A percentile compares a stretch with the other conserved stretches of the same genome.
Evolutionary conservation across 1,140 invertebrate species (phyloP).

Genomic region (Pogonomyrmex californicus): DNA sequence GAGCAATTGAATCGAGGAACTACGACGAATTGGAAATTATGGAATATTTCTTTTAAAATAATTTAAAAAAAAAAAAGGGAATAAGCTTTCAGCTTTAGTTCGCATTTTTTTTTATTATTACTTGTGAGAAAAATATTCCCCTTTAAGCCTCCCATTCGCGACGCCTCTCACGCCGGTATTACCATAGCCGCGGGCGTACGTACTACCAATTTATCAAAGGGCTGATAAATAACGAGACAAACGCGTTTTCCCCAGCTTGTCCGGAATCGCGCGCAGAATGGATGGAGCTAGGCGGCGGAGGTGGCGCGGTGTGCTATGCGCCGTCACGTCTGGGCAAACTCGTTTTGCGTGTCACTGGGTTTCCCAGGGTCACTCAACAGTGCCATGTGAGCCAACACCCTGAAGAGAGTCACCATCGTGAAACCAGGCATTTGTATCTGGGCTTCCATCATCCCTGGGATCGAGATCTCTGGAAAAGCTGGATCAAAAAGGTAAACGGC

Average conservation of each 20-base stretch:
- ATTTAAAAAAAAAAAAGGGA: background rate
- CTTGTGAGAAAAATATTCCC: background rate
- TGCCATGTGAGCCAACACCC: slow-evolving; percentile 74
- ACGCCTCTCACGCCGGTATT: background rate
- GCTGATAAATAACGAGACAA: slow-evolving; percentile 58
- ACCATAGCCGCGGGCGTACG: background rate
- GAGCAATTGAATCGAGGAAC: background rate
- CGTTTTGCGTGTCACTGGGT: slow-evolving; percentile 85
- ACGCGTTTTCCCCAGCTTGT: slow-evolving; percentile 76
- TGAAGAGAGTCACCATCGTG: slow-evolving; percentile 79
- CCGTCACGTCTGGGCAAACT: slow-evolving; percentile 86
- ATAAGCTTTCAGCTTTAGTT: background rate
- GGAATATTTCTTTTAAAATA: background rate
- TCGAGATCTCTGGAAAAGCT: slow-evolving; percentile 89
- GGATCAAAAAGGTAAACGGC: slow-evolving; percentile 88
- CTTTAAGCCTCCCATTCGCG: background rate
- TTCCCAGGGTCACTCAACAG: slow-evolving; percentile 81
- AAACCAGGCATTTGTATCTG: slow-evolving; percentile 87
- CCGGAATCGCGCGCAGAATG: slow-evolving; percentile 83
- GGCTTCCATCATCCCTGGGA: slow-evolving; percentile 90
- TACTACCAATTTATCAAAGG: slow-evolving; percentile 34
- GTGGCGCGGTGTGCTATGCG: slow-evolving; percentile 83
- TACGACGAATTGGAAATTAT: background rate
- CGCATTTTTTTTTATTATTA: background rate
- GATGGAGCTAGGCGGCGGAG: slow-evolving; percentile 83